Evolutionary conservation across 2,888 invertebrate genomes (phyloP).

Genomic region (Stictocephala bisonia): DNA sequence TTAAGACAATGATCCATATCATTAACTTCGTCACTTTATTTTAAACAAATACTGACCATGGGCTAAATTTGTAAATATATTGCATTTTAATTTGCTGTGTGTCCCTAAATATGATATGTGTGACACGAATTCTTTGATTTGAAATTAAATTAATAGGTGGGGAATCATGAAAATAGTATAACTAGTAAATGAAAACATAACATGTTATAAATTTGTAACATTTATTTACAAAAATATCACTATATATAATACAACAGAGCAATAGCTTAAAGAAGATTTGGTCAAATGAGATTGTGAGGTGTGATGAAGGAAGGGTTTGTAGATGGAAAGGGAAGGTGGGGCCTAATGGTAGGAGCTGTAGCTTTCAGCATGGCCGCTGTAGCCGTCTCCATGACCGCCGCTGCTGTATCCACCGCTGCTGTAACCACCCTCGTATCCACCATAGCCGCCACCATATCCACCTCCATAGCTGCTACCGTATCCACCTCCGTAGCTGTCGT

Average conservation of each 20-base stretch:
- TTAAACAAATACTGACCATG: too few relatives aligned
- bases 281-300: slow-evolving; percentile 6
- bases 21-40: too few relatives aligned
- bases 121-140: too few relatives aligned
- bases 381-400: slow-evolving; percentile 50
- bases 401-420: slow-evolving; percentile 55
- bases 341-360: not conserved
- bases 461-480: slow-evolving; percentile 37
- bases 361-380: slow-evolving; percentile 52
- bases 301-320: not conserved
- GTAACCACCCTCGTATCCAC: slow-evolving; percentile 49
- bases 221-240: slow-evolving; percentile 33
- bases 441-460: slow-evolving; percentile 39
- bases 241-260: slow-evolving; percentile 26
- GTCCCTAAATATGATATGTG: too few relatives aligned
- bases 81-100: too few relatives aligned
- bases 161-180: too few relatives aligned
- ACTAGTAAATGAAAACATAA: too few relatives aligned
- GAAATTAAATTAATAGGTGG: too few relatives aligned
- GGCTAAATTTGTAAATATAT: too few relatives aligned
- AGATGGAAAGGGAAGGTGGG: not conserved
- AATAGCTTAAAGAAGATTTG: slow-evolving; percentile 19
- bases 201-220: slow-evolving; percentile 25
- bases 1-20: too few relatives aligned
- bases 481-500: slow-evolving; percentile 20